phyloP scores from a whole-genome alignment of 2,797 vertebrate genomes.

The Tokudaia tokunoshimensis region DNA sequence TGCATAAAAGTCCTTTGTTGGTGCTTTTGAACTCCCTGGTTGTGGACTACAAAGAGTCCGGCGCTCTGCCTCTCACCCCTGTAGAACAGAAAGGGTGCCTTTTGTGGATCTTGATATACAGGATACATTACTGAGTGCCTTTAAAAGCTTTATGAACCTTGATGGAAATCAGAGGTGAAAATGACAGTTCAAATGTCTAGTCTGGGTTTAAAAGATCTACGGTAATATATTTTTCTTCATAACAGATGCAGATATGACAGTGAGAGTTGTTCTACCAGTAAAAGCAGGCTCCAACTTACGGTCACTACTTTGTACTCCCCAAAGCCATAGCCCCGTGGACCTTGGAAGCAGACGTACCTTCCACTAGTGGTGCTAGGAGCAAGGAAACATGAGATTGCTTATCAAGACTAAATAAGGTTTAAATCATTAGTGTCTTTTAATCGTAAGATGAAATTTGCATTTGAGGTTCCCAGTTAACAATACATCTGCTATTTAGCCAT shows the following conservation, averaged over 20 bases:
- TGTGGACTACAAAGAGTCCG: slow-evolving; percentile 89
- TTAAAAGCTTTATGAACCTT: slow-evolving; percentile 89
- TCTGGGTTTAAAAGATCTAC: slow-evolving; percentile 87
- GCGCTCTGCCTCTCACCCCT: slow-evolving; percentile 86
- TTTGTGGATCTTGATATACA: slow-evolving; percentile 88
- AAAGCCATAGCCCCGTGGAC: slow-evolving; percentile 59
- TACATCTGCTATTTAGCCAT: not conserved
- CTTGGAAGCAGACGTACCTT: slow-evolving; percentile 56
- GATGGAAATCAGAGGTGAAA: slow-evolving; percentile 91
- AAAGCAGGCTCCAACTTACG: slow-evolving; percentile 83
- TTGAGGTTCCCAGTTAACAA: not conserved
- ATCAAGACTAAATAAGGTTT: slow-evolving; percentile 7
- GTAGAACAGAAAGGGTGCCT: slow-evolving; percentile 86
- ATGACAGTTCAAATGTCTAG: slow-evolving; percentile 91
- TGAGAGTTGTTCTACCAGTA: slow-evolving; percentile 81
- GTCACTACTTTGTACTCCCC: slow-evolving; percentile 82
- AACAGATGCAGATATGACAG: slow-evolving; percentile 84
- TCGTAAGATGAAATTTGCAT: slow-evolving; percentile 30
- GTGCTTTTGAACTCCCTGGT: slow-evolving; percentile 91
- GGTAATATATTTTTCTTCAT: slow-evolving; percentile 88
- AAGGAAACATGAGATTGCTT: slow-evolving; percentile 19
- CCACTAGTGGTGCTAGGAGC: not conserved
- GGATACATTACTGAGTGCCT: slow-evolving; percentile 88
- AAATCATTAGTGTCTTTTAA: slow-evolving; percentile 17
- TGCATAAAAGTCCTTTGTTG: slow-evolving; percentile 90